A percentile compares a stretch with the other conserved stretches of the same genome.
phyloP scores from a whole-genome alignment of 2,113 vertebrate species.

The Prolemur simus region DNA sequence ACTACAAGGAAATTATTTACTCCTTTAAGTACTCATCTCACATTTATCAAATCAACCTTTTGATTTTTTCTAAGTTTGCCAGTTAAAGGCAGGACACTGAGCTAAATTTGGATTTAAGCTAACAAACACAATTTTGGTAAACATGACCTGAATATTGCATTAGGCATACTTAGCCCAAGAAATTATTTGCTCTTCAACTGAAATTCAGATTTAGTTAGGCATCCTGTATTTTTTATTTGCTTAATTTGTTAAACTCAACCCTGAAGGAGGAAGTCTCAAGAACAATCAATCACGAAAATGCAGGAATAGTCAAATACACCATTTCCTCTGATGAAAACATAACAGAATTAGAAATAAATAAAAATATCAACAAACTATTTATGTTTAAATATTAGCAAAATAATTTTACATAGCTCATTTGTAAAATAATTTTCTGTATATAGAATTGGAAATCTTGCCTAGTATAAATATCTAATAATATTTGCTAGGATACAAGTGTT shows the following conservation, averaged over 20 bases:
- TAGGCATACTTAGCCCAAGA: not conserved
- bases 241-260: not conserved
- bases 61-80: not conserved
- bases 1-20: not conserved
- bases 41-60: no score
- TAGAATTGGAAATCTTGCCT: not conserved
- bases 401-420: not conserved
- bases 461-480: no score
- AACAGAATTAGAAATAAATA: not conserved
- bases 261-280: not conserved
- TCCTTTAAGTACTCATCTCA: not conserved
- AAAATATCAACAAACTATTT: not conserved
- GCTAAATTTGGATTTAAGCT: not conserved
- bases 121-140: not conserved
- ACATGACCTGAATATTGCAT: not conserved
- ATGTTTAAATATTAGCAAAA: not conserved
- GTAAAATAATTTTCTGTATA: not conserved
- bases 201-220: not conserved
- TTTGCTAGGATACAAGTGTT: not conserved
- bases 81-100: not conserved
- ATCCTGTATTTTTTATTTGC: not conserved
- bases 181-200: not conserved
- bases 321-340: not conserved
- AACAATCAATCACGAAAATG: not conserved
- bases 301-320: not conserved